phyloP scores from a whole-genome alignment of 2,113 vertebrate genomes.

The Perca schrenkii region DNA sequence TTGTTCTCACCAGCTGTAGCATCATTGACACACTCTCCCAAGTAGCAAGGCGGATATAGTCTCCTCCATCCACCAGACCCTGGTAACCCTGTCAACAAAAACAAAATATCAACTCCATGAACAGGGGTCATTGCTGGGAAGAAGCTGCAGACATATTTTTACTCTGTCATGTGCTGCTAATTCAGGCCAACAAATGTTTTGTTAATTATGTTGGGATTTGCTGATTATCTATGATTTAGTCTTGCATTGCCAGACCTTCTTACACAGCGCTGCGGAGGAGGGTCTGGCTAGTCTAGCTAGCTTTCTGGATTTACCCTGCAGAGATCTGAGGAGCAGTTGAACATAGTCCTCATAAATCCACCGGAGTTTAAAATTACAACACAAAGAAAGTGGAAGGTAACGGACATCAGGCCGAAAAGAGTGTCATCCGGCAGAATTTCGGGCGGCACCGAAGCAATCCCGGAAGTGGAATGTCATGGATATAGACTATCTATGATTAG shows the following conservation, averaged over 20 bases:
- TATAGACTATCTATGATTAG: neutral
- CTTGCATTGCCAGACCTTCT: too few species aligned
- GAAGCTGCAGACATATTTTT: neutral
- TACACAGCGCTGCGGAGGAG: too few species aligned
- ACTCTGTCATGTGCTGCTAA: neutral
- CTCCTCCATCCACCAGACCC: slow-evolving; percentile 94
- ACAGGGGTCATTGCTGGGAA: neutral
- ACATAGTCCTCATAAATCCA: too few species aligned
- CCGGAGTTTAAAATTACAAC: too few species aligned
- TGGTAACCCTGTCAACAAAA: slow-evolving; percentile 90
- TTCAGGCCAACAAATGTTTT: slow-evolving; percentile 19
- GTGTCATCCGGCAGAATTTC: too few species aligned
- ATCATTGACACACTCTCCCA: slow-evolving; percentile 99
- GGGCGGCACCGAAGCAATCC: too few species aligned
- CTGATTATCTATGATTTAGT: neutral
- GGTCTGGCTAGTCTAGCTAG: too few species aligned
- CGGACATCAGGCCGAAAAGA: too few species aligned
- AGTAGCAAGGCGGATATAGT: slow-evolving; percentile 89
- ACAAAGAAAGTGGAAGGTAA: too few species aligned
- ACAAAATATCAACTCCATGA: slow-evolving; percentile 13
- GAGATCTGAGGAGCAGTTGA: too few species aligned
- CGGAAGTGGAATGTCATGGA: too few species aligned
- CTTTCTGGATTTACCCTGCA: too few species aligned
- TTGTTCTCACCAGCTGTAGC: slow-evolving; percentile 91
- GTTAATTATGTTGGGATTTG: neutral